Percentiles rank a stretch among this genome's conserved stretches.
Evolutionary conservation across 1,140 invertebrate species (phyloP).

Genomic region (Lepidotrigona ventralis): DNA sequence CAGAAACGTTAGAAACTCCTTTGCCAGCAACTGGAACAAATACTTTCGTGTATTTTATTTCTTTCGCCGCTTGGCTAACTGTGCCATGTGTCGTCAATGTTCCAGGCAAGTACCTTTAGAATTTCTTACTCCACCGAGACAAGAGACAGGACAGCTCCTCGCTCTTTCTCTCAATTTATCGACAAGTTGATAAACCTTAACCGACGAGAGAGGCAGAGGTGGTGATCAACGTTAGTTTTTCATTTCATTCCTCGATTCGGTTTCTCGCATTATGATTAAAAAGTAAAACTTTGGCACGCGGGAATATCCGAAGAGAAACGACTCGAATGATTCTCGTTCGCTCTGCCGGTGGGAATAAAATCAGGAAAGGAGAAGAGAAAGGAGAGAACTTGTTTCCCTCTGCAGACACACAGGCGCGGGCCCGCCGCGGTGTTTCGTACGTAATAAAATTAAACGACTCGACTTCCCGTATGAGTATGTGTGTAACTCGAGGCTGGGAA

Average conservation of each 20-base stretch:
- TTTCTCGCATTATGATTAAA: conserved; percentile 2
- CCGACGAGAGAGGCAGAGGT: neutral
- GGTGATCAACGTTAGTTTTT: neutral
- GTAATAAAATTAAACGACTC: conserved; percentile 55
- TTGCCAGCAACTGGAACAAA: conserved; percentile 34
- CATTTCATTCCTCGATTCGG: neutral
- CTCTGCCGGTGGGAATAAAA: too few relatives aligned
- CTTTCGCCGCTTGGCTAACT: conserved; percentile 17
- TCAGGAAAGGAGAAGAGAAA: neutral
- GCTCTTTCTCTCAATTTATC: neutral
- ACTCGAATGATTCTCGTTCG: neutral
- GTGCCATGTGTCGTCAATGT: conserved; percentile 23
- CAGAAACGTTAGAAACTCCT: conserved; percentile 19
- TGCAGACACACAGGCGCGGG: neutral
- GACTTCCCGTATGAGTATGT: neutral
- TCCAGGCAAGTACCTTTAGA: neutral
- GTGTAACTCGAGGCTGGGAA: neutral
- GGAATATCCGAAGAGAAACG: neutral
- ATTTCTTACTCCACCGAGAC: neutral
- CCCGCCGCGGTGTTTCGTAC: conserved; percentile 13
- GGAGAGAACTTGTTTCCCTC: neutral
- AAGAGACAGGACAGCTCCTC: too few relatives aligned
- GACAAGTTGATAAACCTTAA: neutral
- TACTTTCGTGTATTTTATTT: conserved; percentile 35
- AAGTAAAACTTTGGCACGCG: neutral